Conservation (phyloP, 2,888 invertebrate genomes). For the Acleris holmiana region DNA sequence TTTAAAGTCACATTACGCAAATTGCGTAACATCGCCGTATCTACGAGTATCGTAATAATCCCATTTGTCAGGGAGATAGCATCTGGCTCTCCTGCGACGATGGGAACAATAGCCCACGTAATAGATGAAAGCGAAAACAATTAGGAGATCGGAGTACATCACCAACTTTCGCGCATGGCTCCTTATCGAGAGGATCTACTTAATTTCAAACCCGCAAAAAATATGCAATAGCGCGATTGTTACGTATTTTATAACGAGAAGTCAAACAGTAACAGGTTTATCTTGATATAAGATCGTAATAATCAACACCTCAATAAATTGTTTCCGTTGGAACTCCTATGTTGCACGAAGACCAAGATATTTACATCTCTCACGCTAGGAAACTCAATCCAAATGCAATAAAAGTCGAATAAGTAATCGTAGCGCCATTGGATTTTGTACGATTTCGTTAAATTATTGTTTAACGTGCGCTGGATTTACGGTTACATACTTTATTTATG, state of each 20-base stretch:
- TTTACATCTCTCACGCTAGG: not conserved
- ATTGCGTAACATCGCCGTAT: conserved; percentile 66
- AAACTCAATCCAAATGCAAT: conserved; percentile 3
- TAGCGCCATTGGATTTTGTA: not conserved
- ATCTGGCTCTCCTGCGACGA: conserved; percentile 56
- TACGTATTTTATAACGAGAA: conserved; percentile 13
- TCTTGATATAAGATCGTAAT: not conserved
- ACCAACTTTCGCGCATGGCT: conserved; percentile 60
- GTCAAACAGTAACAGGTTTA: conserved; percentile 3
- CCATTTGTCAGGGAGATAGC: conserved; percentile 72
- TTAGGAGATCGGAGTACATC: conserved; percentile 66
- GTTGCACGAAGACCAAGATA: not conserved
- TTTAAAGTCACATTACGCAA: conserved; percentile 59
- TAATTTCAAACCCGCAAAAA: conserved; percentile 38
- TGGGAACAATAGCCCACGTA: conserved; percentile 68
- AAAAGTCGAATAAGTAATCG: conserved; percentile 6
- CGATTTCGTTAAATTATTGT: conserved; percentile 1
- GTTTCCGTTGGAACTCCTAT: not conserved
- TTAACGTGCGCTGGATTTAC: not conserved
- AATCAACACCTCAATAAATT: conserved; percentile 3
- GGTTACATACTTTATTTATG: conserved; percentile 51
- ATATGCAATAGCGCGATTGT: conserved; percentile 18
- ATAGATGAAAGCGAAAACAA: conserved; percentile 77
- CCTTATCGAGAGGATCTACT: conserved; percentile 46
- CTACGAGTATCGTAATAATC: conserved; percentile 60